Conservation (phyloP, 2,888 invertebrate genomes). For the Biston betularia region DNA sequence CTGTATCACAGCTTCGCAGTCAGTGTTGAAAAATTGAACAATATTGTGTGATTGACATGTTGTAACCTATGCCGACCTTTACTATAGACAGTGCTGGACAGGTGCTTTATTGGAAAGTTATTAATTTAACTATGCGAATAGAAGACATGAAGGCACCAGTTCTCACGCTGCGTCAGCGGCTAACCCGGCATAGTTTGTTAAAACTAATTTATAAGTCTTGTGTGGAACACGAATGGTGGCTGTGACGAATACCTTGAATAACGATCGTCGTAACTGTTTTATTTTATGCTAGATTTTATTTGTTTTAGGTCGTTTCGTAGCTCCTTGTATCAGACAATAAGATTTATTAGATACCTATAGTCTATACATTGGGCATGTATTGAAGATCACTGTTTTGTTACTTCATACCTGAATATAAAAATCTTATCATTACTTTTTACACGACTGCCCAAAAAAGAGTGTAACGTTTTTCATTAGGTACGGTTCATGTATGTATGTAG, state of each 20-base stretch:
- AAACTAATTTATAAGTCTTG: conserved; percentile 54
- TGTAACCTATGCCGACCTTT: conserved; percentile 57
- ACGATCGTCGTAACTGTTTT: conserved; percentile 33
- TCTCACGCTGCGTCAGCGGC: conserved; percentile 53
- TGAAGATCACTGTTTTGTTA: background rate
- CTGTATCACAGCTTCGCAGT: conserved; percentile 15
- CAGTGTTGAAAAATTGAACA: conserved; percentile 41
- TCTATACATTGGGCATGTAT: background rate
- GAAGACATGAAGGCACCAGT: conserved; percentile 36
- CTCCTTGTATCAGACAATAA: conserved; percentile 31
- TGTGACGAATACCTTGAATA: conserved; percentile 52
- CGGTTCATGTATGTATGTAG: background rate
- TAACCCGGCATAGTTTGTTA: conserved; percentile 36
- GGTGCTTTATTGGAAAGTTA: conserved; percentile 60
- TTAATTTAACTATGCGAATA: conserved; percentile 52
- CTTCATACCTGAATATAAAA: background rate
- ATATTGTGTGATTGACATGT: conserved; percentile 57
- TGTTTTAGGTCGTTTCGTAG: conserved; percentile 36
- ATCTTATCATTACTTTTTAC: background rate
- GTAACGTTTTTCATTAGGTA: background rate
- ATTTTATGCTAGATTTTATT: conserved; percentile 39
- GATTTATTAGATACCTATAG: conserved; percentile 12
- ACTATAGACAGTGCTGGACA: conserved; percentile 39
- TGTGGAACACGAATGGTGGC: conserved; percentile 47
- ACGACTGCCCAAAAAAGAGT: too few relatives aligned